phyloP scores from a whole-genome alignment of 2,797 vertebrate species.

The Zenarchopterus dispar region DNA sequence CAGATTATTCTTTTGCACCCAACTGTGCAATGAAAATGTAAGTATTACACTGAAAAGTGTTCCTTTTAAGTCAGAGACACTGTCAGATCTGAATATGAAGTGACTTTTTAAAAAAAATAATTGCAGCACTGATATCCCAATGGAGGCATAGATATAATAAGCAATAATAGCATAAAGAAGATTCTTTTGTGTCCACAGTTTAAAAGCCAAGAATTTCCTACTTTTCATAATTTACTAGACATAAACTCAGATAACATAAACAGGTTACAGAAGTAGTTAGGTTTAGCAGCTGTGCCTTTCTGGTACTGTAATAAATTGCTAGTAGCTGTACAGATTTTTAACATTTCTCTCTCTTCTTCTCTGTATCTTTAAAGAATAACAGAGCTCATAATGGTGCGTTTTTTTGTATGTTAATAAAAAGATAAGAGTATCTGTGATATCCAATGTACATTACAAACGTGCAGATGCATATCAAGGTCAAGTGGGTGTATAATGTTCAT shows the following conservation, averaged over 20 bases:
- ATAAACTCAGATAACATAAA: constrained; percentile 21
- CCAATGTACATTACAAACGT: constrained; percentile 9
- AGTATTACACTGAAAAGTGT: constrained; percentile 8
- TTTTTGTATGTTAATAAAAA: constrained; percentile 29
- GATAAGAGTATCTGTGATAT: constrained; percentile 30
- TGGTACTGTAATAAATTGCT: constrained; percentile 3
- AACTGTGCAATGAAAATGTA: constrained; percentile 6
- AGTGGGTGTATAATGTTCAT: constrained; percentile 29
- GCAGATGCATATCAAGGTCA: constrained; percentile 47
- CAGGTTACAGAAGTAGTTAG: constrained; percentile 8
- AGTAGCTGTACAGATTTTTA: background rate
- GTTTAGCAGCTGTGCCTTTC: constrained; percentile 3
- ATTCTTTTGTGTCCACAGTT: constrained; percentile 3
- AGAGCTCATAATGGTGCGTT: background rate
- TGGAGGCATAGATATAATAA: constrained; percentile 15
- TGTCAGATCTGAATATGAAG: constrained; percentile 12
- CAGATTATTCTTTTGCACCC: background rate
- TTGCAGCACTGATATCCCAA: constrained; percentile 8
- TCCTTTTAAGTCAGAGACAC: constrained; percentile 1
- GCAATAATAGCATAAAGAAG: constrained; percentile 15
- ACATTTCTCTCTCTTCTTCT: background rate
- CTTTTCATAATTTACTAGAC: constrained; percentile 6
- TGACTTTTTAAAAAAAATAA: constrained; percentile 32
- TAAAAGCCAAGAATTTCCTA: constrained; percentile 28
- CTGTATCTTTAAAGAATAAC: constrained; percentile 2